Evolutionary conservation across 2,797 vertebrate genomes (phyloP).

Genomic region (Sparus aurata): DNA sequence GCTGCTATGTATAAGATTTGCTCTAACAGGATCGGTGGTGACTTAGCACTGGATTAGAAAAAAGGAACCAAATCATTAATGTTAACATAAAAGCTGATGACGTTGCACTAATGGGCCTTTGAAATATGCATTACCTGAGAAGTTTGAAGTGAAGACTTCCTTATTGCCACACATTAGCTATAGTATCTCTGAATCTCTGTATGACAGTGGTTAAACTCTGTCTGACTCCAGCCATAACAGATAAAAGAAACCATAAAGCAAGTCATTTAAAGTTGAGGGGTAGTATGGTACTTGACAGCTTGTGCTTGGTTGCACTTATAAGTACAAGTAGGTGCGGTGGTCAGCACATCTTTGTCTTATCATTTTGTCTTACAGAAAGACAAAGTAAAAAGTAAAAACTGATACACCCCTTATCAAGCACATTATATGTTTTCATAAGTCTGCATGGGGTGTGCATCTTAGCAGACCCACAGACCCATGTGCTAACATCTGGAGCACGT

Average conservation of each 20-base stretch:
- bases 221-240: constrained; percentile 23
- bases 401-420: not conserved
- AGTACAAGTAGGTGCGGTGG: too few relatives aligned
- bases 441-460: too few relatives aligned
- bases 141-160: not conserved
- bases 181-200: not conserved
- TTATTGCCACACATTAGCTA: constrained; percentile 8
- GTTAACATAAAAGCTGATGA: not conserved
- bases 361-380: too few relatives aligned
- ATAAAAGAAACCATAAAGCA: constrained; percentile 12
- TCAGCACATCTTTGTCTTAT: too few relatives aligned
- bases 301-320: too few relatives aligned
- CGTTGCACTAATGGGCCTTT: not conserved
- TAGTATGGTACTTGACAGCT: not conserved
- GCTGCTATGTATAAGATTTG: not conserved
- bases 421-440: too few relatives aligned
- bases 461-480: not conserved
- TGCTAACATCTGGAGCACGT: not conserved
- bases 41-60: not conserved
- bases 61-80: not conserved
- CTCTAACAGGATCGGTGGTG: not conserved
- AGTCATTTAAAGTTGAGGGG: constrained; percentile 26
- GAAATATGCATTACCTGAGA: not conserved
- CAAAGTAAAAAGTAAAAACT: too few relatives aligned
- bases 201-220: constrained; percentile 29